Evolutionary conservation across 2,888 invertebrate species (phyloP), one percentile per base, ranked within the genome.

Genomic region (Sphinx pinastri): DNA sequence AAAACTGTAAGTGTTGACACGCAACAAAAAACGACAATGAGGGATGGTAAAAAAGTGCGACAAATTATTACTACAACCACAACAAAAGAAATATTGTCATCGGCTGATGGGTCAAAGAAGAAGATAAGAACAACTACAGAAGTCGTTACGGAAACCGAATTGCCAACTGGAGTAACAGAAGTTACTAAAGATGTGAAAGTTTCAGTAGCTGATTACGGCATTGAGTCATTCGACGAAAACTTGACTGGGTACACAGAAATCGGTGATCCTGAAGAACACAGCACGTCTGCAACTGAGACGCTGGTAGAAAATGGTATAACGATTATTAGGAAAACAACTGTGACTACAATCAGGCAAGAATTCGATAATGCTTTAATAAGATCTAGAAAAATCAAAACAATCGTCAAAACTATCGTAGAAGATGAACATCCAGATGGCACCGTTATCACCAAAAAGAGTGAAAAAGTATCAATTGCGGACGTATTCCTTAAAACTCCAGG

Each of bases 381-480:
- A 49, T 81, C 83, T 12, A 89, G 82, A 72, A 94, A 93, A 86
- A 84, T 91, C 6, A 93, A 90, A 81, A 92, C 90, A 8, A 84
- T 81, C 3, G 80, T 89, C 8, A 87, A 80, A 74, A 89, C 88
- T 19, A 72, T 86, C 2, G 84, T 83, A 70, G 92, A 92, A 84
- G 92, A 94, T 76, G 88, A 91, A 82, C 79, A 88, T 74, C 92
- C 92, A 7, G 90, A 94, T 80, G 92, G 93, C 4, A 88, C 91
- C n/a, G 80, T 92, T 1, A 80, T 90, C 63, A 90, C 88, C 0
- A 92, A 91, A 73, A 92, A 87, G 70, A 92, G 87, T 76, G 92
- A 92, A 82, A 94, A 92, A 75, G 84, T 91, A 47, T 91, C 92
- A 11, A 86, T 94, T 57, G 85, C 88, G 68, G 93, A 94, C 73